Evolutionary conservation across 2,113 vertebrate species (phyloP).

Genomic region (Ariopsis seemanni): DNA sequence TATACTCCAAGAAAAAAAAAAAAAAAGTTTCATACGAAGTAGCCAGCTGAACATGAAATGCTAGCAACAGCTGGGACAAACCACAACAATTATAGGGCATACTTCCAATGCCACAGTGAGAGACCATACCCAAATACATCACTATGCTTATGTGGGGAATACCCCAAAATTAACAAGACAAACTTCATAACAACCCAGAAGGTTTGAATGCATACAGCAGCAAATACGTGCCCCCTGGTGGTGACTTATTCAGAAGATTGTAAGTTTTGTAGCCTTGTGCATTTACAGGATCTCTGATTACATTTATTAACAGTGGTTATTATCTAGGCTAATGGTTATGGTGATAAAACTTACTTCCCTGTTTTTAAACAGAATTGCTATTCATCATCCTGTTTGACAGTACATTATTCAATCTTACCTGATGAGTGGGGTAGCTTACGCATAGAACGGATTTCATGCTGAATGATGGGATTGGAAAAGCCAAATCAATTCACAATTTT

Average conservation of each 20-base stretch:
- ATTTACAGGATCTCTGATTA: background rate
- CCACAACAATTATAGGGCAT: background rate
- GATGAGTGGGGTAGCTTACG: background rate
- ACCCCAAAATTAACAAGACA: constrained; percentile 55
- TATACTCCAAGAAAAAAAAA: background rate
- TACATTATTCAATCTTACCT: background rate
- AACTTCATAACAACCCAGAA: background rate
- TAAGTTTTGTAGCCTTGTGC: background rate
- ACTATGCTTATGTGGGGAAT: constrained; percentile 66
- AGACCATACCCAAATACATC: constrained; percentile 66
- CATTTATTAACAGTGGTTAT: background rate
- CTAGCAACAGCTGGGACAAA: constrained; percentile 19
- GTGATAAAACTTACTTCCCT: background rate
- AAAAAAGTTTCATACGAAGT: background rate
- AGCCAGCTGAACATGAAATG: constrained; percentile 1
- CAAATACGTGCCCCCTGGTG: constrained; percentile 64
- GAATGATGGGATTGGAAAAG: background rate
- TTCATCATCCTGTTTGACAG: background rate
- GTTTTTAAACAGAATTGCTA: background rate
- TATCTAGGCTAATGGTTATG: background rate
- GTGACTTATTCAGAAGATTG: background rate
- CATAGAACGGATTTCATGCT: no score
- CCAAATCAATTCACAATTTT: background rate
- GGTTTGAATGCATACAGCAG: constrained; percentile 22
- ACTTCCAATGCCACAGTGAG: constrained; percentile 41